Percentiles rank a stretch among this genome's conserved stretches.
Conservation (phyloP, 2,797 vertebrate genomes). For the Morelia viridis region DNA sequence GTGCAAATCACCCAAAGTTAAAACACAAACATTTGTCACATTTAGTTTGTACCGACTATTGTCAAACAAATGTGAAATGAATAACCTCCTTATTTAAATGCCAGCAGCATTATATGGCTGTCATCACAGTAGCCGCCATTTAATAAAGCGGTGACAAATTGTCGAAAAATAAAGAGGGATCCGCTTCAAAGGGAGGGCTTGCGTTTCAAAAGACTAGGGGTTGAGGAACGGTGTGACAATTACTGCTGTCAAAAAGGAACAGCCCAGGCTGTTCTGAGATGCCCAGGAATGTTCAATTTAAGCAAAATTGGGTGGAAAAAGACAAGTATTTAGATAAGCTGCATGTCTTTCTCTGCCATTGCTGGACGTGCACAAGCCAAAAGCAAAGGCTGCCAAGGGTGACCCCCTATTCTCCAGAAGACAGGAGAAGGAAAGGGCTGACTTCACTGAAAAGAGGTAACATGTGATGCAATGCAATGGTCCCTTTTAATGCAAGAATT, state of each 20-base stretch:
- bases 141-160: background rate
- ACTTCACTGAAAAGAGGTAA: too few species aligned
- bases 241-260: too few species aligned
- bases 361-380: background rate
- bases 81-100: background rate
- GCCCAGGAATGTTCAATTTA: background rate
- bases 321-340: background rate
- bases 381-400: background rate
- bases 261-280: too few species aligned
- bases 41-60: background rate
- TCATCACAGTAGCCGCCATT: background rate
- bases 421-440: too few species aligned
- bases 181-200: background rate
- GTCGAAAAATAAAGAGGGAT: background rate
- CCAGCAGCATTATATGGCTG: background rate
- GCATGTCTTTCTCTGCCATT: background rate
- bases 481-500: too few species aligned
- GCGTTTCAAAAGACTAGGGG: background rate
- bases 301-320: background rate
- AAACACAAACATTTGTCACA: background rate
- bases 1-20: constrained; percentile 10
- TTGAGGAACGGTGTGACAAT: too few species aligned
- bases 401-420: too few species aligned
- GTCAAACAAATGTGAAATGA: constrained; percentile 5
- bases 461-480: too few species aligned